Evolutionary conservation across 2,888 invertebrate genomes (phyloP).

Genomic region (Lasioglossum vierecki): DNA sequence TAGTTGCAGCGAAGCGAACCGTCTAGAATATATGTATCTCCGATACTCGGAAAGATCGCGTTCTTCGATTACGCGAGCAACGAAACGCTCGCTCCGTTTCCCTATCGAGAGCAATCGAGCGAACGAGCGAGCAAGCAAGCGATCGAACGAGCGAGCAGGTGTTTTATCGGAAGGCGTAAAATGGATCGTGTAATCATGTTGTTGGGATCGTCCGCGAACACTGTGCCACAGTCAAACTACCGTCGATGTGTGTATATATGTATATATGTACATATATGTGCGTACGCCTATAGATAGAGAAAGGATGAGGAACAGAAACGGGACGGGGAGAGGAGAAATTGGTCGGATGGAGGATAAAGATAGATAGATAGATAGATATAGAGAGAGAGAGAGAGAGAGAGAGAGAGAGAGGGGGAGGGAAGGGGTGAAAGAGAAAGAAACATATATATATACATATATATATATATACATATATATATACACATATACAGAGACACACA

Average conservation of each 20-base stretch:
- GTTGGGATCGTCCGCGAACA: constrained; percentile 82
- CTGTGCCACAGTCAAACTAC: constrained; percentile 87
- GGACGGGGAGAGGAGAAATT: not conserved
- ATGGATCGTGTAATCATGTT: constrained; percentile 54
- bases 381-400: too few relatives aligned
- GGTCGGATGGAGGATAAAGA: not conserved
- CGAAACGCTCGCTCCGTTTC: not conserved
- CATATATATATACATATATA: too few relatives aligned
- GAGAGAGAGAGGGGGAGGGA: not conserved
- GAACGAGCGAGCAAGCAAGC: constrained; percentile 20
- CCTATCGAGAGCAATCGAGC: not conserved
- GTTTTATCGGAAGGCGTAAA: constrained; percentile 43
- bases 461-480: constrained; percentile 28
- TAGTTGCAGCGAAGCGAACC: not conserved
- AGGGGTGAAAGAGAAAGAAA: not conserved
- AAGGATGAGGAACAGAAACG: not conserved
- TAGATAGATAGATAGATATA: too few relatives aligned
- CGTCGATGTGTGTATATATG: constrained; percentile 78
- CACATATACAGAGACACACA: constrained; percentile 14
- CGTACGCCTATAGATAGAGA: not conserved
- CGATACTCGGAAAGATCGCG: not conserved
- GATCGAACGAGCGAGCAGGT: constrained; percentile 55
- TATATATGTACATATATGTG: constrained; percentile 34
- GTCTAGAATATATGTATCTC: not conserved
- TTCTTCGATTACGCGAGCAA: not conserved